Conservation (phyloP, 1,140 invertebrate species). For the Sycophaga agraensis region DNA sequence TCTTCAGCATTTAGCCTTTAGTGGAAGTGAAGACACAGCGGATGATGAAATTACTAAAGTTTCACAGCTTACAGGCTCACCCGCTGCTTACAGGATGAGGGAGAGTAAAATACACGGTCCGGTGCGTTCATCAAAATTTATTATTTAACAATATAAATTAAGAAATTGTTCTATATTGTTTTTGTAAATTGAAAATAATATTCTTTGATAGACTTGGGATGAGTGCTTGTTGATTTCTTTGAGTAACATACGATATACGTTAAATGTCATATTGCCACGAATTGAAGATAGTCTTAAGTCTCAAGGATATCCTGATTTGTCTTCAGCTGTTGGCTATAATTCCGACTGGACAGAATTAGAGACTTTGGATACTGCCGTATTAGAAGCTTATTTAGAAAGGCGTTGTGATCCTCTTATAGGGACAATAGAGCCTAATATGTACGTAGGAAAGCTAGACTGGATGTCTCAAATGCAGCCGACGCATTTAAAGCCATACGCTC, state of each 20-base stretch:
- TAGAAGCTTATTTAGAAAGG: slow-evolving; percentile 85
- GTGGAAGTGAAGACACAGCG: slow-evolving; percentile 61
- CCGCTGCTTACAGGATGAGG: slow-evolving; percentile 56
- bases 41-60: slow-evolving; percentile 63
- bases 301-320: slow-evolving; percentile 50
- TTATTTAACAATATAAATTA: slow-evolving; percentile 11
- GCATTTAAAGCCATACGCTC: slow-evolving; percentile 85
- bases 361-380: slow-evolving; percentile 69
- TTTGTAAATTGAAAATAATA: not conserved
- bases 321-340: slow-evolving; percentile 47
- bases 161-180: slow-evolving; percentile 1
- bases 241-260: slow-evolving; percentile 86
- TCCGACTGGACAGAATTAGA: slow-evolving; percentile 60
- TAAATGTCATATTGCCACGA: slow-evolving; percentile 71
- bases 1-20: slow-evolving; percentile 67
- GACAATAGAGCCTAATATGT: slow-evolving; percentile 94
- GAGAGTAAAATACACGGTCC: slow-evolving; percentile 47
- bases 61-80: slow-evolving; percentile 67
- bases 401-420: slow-evolving; percentile 92
- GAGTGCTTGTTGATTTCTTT: slow-evolving; percentile 81
- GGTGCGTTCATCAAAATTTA: slow-evolving; percentile 25
- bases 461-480: slow-evolving; percentile 71
- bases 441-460: slow-evolving; percentile 85
- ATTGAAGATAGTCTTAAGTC: slow-evolving; percentile 60
- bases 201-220: slow-evolving; percentile 67